A percentile compares a stretch with the other conserved stretches of the same genome.
Conservation (phyloP, 1,140 invertebrate genomes). For the Drosophila repleta region DNA sequence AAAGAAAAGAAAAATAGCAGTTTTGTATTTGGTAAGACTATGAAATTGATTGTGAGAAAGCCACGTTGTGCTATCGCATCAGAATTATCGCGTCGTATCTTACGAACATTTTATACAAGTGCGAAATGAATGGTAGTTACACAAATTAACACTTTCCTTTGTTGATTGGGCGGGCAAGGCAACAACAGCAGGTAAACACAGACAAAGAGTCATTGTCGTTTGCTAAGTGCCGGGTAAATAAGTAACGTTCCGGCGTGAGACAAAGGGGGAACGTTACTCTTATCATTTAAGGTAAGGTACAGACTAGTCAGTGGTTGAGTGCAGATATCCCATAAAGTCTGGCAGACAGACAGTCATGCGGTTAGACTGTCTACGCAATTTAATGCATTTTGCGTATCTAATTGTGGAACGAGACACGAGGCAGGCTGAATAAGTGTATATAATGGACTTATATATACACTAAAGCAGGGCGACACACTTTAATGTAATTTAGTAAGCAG, state of each 20-base stretch:
- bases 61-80: background rate
- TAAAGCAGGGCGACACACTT: too few relatives aligned
- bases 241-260: slow-evolving; percentile 15
- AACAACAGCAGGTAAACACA: slow-evolving; percentile 39
- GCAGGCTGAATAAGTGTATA: background rate
- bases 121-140: slow-evolving; percentile 30
- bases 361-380: slow-evolving; percentile 4
- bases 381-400: slow-evolving; percentile 61
- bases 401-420: slow-evolving; percentile 42
- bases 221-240: slow-evolving; percentile 59
- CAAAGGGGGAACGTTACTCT: background rate
- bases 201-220: slow-evolving; percentile 68
- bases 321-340: background rate
- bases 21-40: too few relatives aligned
- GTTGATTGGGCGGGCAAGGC: slow-evolving; percentile 24
- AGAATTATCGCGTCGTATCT: background rate
- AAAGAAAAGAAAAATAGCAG: background rate
- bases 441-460: background rate
- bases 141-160: slow-evolving; percentile 61
- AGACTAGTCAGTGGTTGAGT: slow-evolving; percentile 3
- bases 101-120: slow-evolving; percentile 5
- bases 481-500: too few relatives aligned
- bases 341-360: slow-evolving; percentile 11
- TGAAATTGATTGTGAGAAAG: background rate
- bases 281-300: slow-evolving; percentile 33